These are phyloP conservation scores for Synergus japonicus DNA, from an alignment of 2,888 invertebrate genomes.

Conservation along the genomic window DNA sequence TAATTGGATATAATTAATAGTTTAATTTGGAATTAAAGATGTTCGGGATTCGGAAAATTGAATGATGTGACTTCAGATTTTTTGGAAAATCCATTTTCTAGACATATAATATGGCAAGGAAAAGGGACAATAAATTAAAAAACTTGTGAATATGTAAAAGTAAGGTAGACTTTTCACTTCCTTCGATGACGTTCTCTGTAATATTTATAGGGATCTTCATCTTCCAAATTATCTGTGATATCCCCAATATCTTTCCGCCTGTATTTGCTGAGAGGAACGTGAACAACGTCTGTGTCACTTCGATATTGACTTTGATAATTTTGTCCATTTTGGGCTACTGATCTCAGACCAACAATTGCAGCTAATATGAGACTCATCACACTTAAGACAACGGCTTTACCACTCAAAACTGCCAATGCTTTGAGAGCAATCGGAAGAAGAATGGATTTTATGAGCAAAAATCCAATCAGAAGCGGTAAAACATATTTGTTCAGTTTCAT, in stretches of 20 bases:
- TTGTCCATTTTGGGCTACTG: constrained; percentile 73
- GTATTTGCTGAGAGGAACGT: constrained; percentile 66
- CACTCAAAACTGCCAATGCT: constrained; percentile 83
- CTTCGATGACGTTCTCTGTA: constrained; percentile 65
- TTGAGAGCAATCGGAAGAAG: constrained; percentile 85
- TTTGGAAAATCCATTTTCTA: background rate
- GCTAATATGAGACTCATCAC: constrained; percentile 81
- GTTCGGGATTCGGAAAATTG: too few relatives aligned
- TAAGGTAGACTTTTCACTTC: background rate
- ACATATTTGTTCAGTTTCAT: constrained; percentile 80
- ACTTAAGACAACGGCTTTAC: constrained; percentile 79
- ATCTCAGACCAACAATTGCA: constrained; percentile 81
- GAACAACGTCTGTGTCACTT: constrained; percentile 58
- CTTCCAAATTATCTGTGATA: constrained; percentile 59
- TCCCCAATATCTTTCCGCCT: constrained; percentile 68
- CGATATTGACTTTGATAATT: constrained; percentile 48
- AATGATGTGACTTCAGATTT: too few relatives aligned
- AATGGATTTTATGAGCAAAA: constrained; percentile 83
- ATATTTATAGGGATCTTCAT: constrained; percentile 70
- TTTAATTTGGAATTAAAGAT: background rate
- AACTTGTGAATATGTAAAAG: background rate
- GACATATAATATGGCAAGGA: background rate
- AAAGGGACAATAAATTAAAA: background rate
- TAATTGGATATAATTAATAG: too few relatives aligned
- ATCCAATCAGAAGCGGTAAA: constrained; percentile 82